These are phyloP conservation scores for Eurytoma adleriae DNA, from an alignment of 2,888 invertebrate species.

Conservation along the genomic window DNA sequence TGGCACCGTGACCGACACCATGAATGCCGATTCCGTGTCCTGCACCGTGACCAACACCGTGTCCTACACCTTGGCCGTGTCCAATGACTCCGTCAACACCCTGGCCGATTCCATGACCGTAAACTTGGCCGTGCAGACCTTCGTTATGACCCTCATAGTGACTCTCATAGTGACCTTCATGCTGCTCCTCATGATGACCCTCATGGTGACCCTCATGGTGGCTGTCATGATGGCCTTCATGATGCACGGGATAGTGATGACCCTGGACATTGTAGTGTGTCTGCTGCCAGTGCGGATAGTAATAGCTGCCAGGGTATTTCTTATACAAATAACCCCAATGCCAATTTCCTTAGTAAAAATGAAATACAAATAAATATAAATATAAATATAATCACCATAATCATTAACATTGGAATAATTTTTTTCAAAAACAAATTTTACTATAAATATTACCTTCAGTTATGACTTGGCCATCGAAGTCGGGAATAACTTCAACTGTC, in stretches of 20 bases:
- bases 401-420: background rate
- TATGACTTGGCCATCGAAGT: conserved; percentile 57
- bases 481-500: conserved; percentile 67
- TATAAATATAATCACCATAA: background rate
- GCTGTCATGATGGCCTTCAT: background rate
- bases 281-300: conserved; percentile 62
- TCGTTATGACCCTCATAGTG: conserved; percentile 28
- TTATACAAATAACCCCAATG: conserved; percentile 66
- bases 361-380: conserved; percentile 1
- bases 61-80: background rate
- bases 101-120: conserved; percentile 37
- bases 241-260: background rate
- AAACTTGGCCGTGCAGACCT: background rate
- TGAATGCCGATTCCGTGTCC: background rate
- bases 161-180: conserved; percentile 29
- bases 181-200: conserved; percentile 4
- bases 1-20: conserved; percentile 55
- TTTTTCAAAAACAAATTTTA: background rate
- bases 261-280: conserved; percentile 56
- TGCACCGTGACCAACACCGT: background rate
- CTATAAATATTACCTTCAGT: conserved; percentile 39
- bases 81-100: conserved; percentile 43
- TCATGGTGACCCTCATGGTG: background rate
- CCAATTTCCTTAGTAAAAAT: conserved; percentile 60
- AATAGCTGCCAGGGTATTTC: conserved; percentile 63